These are phyloP conservation scores for Anorthoa munda DNA, from an alignment of 2,888 invertebrate genomes.

Conservation along the genomic window DNA sequence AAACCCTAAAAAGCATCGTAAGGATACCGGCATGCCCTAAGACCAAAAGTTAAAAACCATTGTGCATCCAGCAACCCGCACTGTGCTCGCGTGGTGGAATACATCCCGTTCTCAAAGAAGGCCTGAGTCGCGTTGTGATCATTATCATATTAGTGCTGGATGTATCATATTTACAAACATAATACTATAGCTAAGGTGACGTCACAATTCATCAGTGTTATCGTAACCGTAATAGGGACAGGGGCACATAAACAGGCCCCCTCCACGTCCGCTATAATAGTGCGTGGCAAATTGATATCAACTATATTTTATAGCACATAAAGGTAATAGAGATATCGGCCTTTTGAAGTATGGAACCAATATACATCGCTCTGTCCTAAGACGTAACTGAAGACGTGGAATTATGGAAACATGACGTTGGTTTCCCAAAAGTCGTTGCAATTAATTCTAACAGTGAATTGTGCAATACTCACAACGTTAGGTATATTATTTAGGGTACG, in stretches of 20 bases:
- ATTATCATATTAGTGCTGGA: background rate
- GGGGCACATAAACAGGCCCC: slow-evolving; percentile 57
- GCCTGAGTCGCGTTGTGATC: too few species aligned
- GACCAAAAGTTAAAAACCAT: background rate
- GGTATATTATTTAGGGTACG: too few species aligned
- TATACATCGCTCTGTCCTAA: background rate
- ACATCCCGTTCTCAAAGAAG: background rate
- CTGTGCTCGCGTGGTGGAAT: background rate
- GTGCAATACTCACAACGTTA: background rate
- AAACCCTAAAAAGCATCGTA: too few species aligned
- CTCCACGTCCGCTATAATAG: slow-evolving; percentile 46
- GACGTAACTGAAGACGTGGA: background rate
- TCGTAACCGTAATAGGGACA: slow-evolving; percentile 33
- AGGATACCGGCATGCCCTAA: background rate
- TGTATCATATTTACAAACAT: background rate
- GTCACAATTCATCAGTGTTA: slow-evolving; percentile 2
- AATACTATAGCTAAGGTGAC: slow-evolving; percentile 10
- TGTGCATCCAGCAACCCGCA: background rate
- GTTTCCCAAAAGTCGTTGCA: background rate
- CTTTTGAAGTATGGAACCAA: background rate
- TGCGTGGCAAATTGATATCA: slow-evolving; percentile 38
- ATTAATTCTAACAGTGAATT: background rate
- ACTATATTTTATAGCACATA: slow-evolving; percentile 25
- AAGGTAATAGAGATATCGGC: slow-evolving; percentile 12
- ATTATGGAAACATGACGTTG: background rate